Evolutionary conservation across 2,113 vertebrate genomes (phyloP).

Genomic region (Silurus glanis): DNA sequence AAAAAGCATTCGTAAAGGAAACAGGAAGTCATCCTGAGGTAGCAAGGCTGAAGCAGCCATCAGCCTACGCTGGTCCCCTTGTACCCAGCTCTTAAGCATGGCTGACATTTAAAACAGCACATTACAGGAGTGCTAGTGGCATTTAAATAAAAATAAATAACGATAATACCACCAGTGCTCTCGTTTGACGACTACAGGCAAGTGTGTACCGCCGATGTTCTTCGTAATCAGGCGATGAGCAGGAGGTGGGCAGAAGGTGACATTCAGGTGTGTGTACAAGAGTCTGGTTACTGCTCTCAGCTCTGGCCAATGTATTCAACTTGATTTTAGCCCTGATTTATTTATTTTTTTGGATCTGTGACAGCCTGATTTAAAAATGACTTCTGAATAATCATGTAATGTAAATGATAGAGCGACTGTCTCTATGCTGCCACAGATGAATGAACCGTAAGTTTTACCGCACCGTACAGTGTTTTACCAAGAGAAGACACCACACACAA

Average conservation of each 20-base stretch:
- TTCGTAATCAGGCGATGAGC: background rate
- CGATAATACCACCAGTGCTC: background rate
- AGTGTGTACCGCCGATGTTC: background rate
- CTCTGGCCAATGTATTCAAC: too few relatives aligned
- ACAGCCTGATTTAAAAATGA: background rate
- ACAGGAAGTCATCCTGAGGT: background rate
- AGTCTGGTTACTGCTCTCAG: background rate
- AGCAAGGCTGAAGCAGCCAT: background rate
- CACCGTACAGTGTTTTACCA: too few relatives aligned
- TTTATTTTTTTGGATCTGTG: background rate
- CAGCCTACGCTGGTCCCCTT: background rate
- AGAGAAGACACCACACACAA: too few relatives aligned
- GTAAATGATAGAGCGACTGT: background rate
- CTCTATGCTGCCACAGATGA: background rate
- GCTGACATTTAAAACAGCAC: constrained; percentile 36
- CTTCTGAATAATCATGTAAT: background rate
- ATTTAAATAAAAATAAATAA: constrained; percentile 10
- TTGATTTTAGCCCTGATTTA: too few relatives aligned
- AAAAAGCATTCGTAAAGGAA: background rate
- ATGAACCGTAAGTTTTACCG: too few relatives aligned
- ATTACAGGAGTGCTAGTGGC: constrained; percentile 18
- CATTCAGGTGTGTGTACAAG: background rate
- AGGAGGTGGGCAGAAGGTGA: background rate
- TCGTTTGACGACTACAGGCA: background rate
- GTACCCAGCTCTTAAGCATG: background rate